These are phyloP conservation scores for Acleris laterana DNA, from an alignment of 2,888 invertebrate species.

Conservation along the genomic window DNA sequence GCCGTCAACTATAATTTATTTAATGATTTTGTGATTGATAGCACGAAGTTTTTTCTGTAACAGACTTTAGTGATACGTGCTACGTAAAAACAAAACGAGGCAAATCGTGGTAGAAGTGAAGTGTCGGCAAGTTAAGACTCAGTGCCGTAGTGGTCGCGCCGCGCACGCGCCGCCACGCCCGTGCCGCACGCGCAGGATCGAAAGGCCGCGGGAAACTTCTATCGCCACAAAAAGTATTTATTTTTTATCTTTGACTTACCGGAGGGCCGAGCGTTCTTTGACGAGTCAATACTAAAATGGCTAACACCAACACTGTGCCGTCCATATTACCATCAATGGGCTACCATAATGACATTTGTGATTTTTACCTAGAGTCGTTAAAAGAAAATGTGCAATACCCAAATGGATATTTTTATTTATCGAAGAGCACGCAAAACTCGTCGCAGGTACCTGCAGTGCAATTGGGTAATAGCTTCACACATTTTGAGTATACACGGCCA, in stretches of 20 bases:
- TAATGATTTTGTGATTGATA: too few species aligned
- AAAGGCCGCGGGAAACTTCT: slow-evolving; percentile 82
- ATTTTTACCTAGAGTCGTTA: slow-evolving; percentile 89
- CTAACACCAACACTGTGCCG: slow-evolving; percentile 81
- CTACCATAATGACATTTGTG: slow-evolving; percentile 90
- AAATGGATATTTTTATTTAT: slow-evolving; percentile 89
- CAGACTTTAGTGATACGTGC: slow-evolving; percentile 54
- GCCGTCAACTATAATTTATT: slow-evolving; percentile 65
- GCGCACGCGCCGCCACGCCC: slow-evolving; percentile 64
- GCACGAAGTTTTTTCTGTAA: slow-evolving; percentile 48
- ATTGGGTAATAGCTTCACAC: slow-evolving; percentile 78
- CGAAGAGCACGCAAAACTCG: slow-evolving; percentile 87
- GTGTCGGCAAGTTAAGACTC: slow-evolving; percentile 35
- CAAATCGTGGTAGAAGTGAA: slow-evolving; percentile 43
- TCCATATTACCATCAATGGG: slow-evolving; percentile 84
- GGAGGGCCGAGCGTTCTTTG: too few species aligned
- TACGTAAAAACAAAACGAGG: slow-evolving; percentile 49
- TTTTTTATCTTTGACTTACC: too few species aligned
- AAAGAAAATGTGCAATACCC: slow-evolving; percentile 92
- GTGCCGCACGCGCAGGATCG: slow-evolving; percentile 66
- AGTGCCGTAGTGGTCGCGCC: slow-evolving; percentile 65
- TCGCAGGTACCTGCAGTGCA: slow-evolving; percentile 83
- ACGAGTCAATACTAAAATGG: too few species aligned
- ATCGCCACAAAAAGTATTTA: slow-evolving; percentile 58
- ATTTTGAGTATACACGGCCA: slow-evolving; percentile 78